These are phyloP conservation scores for Boulengeromyrus knoepffleri DNA, from an alignment of 2,113 vertebrate species.

Conservation along the genomic window DNA sequence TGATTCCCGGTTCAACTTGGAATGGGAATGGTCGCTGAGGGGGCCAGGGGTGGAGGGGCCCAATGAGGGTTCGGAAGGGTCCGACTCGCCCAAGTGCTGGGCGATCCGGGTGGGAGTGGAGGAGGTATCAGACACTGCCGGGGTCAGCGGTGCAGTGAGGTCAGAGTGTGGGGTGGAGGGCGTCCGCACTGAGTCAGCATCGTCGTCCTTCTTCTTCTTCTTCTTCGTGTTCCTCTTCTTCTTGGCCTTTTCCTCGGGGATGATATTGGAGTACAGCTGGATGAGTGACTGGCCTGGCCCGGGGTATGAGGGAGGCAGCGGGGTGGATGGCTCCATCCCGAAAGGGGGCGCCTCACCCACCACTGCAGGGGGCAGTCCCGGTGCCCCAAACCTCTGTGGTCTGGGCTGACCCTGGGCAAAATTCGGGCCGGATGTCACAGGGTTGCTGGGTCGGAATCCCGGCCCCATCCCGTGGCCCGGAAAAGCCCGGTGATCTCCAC, in stretches of 20 bases:
- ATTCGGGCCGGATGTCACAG: constrained; percentile 40
- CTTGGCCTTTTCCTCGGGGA: constrained; percentile 81
- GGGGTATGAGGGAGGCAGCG: constrained; percentile 55
- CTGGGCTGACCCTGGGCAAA: constrained; percentile 53
- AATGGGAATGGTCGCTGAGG: constrained; percentile 40
- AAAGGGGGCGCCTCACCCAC: constrained; percentile 40
- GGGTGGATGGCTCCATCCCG: constrained; percentile 47
- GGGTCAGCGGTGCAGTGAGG: constrained; percentile 70
- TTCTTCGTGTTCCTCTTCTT: constrained; percentile 78
- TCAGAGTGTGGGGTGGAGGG: constrained; percentile 79
- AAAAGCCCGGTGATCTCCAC: constrained; percentile 50
- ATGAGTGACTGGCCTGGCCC: constrained; percentile 69
- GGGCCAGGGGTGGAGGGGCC: constrained; percentile 19
- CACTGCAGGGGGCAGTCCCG: constrained; percentile 37
- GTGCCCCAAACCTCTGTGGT: constrained; percentile 40
- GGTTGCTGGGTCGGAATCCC: constrained; percentile 60
- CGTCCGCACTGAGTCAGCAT: constrained; percentile 61
- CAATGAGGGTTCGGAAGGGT: constrained; percentile 39
- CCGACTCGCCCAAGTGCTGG: constrained; percentile 47
- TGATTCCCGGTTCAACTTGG: constrained; percentile 59
- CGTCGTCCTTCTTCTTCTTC: constrained; percentile 58
- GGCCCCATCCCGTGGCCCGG: constrained; percentile 52
- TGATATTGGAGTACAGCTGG: constrained; percentile 84
- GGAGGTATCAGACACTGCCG: constrained; percentile 74
- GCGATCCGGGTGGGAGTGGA: constrained; percentile 62